phyloP scores from a whole-genome alignment of 2,113 vertebrate species.

The Neodontobutis hainanensis region DNA sequence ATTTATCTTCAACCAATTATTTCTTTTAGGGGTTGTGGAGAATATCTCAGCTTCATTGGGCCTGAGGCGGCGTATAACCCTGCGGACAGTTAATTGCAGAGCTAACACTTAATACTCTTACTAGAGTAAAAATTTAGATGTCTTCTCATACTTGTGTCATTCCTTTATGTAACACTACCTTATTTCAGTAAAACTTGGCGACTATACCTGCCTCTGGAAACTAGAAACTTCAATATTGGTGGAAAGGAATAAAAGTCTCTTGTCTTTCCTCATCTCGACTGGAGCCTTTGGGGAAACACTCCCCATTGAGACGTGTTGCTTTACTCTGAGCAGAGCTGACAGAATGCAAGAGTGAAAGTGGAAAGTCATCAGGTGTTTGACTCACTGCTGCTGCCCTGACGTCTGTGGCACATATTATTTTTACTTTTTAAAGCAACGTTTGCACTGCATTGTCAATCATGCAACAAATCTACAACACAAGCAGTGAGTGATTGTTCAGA shows the following conservation, averaged over 20 bases:
- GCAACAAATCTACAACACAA: neutral
- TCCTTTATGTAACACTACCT: too few relatives aligned
- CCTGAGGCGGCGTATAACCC: too few relatives aligned
- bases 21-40: too few relatives aligned
- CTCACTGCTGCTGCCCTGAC: slow-evolving; percentile 21
- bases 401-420: slow-evolving; percentile 52
- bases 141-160: too few relatives aligned
- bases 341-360: slow-evolving; percentile 18
- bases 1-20: too few relatives aligned
- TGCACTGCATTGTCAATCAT: slow-evolving; percentile 47
- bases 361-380: slow-evolving; percentile 37
- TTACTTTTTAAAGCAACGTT: slow-evolving; percentile 43
- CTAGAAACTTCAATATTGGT: neutral
- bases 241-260: slow-evolving; percentile 12
- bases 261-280: slow-evolving; percentile 11
- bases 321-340: slow-evolving; percentile 34
- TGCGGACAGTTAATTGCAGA: too few relatives aligned
- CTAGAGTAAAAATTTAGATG: too few relatives aligned
- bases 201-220: neutral
- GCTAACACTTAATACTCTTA: too few relatives aligned
- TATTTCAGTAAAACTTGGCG: too few relatives aligned
- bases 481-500: neutral
- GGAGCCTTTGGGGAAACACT: slow-evolving; percentile 11
- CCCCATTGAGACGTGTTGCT: slow-evolving; percentile 19
- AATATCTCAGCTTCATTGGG: too few relatives aligned